These are phyloP conservation scores for Colletes collaris DNA, from an alignment of 2,888 invertebrate genomes.

Conservation along the genomic window DNA sequence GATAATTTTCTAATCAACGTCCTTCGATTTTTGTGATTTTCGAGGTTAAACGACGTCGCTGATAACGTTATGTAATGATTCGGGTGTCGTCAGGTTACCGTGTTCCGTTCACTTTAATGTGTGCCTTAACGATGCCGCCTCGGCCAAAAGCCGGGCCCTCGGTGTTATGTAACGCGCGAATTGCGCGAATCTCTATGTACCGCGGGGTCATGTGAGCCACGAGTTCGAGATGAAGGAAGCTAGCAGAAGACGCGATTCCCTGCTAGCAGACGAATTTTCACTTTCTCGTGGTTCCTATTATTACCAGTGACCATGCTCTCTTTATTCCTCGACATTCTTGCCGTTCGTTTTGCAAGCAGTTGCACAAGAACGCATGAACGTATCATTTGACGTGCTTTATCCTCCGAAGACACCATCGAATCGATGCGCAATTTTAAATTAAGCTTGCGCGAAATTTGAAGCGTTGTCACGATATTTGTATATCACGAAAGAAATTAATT, in stretches of 20 bases:
- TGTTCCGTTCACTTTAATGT: conserved; percentile 43
- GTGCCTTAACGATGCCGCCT: conserved; percentile 51
- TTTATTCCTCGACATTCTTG: conserved; percentile 11
- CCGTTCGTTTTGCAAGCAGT: conserved; percentile 31
- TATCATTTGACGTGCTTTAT: conserved; percentile 43
- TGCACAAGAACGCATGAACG: conserved; percentile 38
- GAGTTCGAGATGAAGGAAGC: conserved; percentile 45
- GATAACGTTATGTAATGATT: conserved; percentile 65
- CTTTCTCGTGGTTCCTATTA: conserved; percentile 4
- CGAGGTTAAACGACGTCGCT: conserved; percentile 49
- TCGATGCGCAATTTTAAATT: conserved; percentile 16
- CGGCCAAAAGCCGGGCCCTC: conserved; percentile 57
- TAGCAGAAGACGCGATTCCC: conserved; percentile 71
- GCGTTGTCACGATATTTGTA: background rate
- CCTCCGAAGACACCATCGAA: conserved; percentile 22
- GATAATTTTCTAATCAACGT: conserved; percentile 24
- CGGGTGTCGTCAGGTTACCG: conserved; percentile 30
- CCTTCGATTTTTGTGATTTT: conserved; percentile 2
- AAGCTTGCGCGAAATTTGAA: background rate
- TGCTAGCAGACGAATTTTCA: conserved; percentile 72
- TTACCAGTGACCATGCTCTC: background rate
- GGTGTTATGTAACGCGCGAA: conserved; percentile 74
- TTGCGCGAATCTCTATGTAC: conserved; percentile 72
- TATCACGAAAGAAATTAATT: conserved; percentile 4
- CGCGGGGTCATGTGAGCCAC: conserved; percentile 74